A percentile compares a stretch with the other conserved stretches of the same genome.
These are phyloP conservation scores for Seriola aureovittata DNA, from an alignment of 2,113 vertebrate species.

Conservation along the genomic window DNA sequence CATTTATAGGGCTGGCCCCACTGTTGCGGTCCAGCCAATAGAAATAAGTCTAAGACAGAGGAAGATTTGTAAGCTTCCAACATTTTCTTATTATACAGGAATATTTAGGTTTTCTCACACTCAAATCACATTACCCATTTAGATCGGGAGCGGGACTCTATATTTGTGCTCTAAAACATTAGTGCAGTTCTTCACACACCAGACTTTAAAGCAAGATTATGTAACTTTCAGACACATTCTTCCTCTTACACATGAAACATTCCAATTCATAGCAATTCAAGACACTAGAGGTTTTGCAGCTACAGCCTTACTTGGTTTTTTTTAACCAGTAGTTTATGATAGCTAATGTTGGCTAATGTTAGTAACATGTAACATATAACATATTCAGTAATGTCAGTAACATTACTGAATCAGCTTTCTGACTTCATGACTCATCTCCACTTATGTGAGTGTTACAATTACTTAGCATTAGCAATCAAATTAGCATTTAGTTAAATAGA, in stretches of 20 bases:
- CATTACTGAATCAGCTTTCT: background rate
- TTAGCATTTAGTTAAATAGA: background rate
- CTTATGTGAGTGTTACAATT: background rate
- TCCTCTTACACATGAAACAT: background rate
- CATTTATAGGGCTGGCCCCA: no score
- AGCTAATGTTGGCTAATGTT: background rate
- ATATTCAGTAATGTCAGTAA: background rate
- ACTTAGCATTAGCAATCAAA: background rate
- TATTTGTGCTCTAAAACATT: constrained; percentile 7
- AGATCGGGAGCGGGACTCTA: background rate
- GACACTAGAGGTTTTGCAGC: background rate
- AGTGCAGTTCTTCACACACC: background rate
- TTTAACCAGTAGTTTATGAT: background rate
- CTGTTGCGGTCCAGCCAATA: no score
- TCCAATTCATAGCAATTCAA: background rate
- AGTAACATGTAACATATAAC: background rate
- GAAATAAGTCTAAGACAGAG: background rate
- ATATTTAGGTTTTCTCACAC: background rate
- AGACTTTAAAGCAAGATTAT: background rate
- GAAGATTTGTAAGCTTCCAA: background rate
- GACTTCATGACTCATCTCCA: background rate
- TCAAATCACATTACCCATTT: background rate
- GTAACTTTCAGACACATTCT: background rate
- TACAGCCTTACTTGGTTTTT: background rate
- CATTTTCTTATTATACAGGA: background rate